Base-by-base conservation (phyloP, 2,113 vertebrate genomes). In the Lophius piscatorius region DNA sequence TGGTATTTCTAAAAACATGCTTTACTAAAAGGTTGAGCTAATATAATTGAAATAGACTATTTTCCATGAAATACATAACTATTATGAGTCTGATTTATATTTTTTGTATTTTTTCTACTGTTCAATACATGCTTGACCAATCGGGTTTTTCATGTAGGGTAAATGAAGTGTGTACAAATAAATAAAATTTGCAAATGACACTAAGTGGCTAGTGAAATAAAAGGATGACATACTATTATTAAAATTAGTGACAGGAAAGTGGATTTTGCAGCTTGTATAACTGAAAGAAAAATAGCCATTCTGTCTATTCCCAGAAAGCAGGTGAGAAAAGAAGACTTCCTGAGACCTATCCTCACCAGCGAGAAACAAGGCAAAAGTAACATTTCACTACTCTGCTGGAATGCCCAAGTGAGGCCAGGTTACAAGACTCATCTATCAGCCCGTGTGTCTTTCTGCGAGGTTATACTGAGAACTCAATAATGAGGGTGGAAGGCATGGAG, bases 301-400 rank as follows among this genome's bases (percentile, higher is more conserved):
- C n/a, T n/a, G n/a, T 35, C 23, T 28, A 34, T 40, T 62, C 34
- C 60, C 18, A 59, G 14, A 51, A 2, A 18, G 14, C 21, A 50
- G 31, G 12, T 28, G n/a, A 24, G n/a, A 58, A 65, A 58, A 79
- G 56, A 10, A 82, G 65, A 74, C 68, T 63, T 26, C 52, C 11
- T 39, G 60, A 63, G 58, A 74, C 54, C 11, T 82, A 70, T 79
- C 69, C 73, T 52, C 45, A 44, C 9, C 36, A 23, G 49, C 44
- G 16, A 49, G 24, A 21, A 31, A 66, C 48, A 21, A 16, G 23
- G 47, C 33, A 29, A 49, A 52, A 38, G 21, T 24, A 45, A 34
- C 23, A 33, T 4, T 42, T 36, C 57, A 64, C 11, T 39, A 34
- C 34, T 23, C 35, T 23, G 24, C 46, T n/a, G 38, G 42, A 60